Percentiles rank a stretch among this genome's conserved stretches.
These are phyloP conservation scores for Sarotherodon lohbergeri DNA, from an alignment of 2,113 vertebrate species.

Conservation along the genomic window DNA sequence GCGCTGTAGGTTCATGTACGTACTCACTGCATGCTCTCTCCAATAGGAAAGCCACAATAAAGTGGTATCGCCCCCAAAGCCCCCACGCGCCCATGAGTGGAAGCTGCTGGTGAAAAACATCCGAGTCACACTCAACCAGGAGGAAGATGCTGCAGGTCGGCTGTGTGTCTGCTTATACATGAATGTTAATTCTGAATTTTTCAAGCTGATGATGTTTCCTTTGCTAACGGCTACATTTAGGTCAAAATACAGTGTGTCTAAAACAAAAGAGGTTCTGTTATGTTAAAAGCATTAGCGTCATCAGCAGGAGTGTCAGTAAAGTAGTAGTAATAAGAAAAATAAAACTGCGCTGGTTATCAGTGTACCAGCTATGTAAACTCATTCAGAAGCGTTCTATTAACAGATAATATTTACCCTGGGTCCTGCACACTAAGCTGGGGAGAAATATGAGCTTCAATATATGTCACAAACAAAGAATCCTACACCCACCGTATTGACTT, in stretches of 20 bases:
- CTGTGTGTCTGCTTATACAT: neutral
- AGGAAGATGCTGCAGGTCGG: slow-evolving; percentile 78
- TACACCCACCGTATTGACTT: rapidly evolving
- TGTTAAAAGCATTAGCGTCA: neutral
- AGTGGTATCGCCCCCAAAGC: slow-evolving; percentile 86
- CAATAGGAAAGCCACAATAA: slow-evolving; percentile 58
- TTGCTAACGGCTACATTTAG: neutral
- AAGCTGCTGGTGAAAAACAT: slow-evolving; percentile 88
- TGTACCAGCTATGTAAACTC: neutral
- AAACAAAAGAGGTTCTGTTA: neutral
- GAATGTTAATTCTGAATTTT: neutral
- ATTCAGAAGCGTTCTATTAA: neutral
- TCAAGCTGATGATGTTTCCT: neutral
- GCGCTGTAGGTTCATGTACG: neutral
- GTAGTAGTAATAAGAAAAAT: neutral
- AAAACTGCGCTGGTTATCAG: neutral
- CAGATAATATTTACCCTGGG: neutral
- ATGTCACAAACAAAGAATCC: neutral
- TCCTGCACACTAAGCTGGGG: neutral
- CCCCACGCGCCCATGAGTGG: slow-evolving; percentile 89
- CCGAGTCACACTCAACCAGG: slow-evolving; percentile 54
- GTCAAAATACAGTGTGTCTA: neutral
- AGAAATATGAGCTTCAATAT: neutral
- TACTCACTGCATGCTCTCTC: neutral
- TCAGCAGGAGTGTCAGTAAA: neutral